Base-by-base conservation (phyloP, 2,797 vertebrate genomes). In the Hippocampus kuda region DNA sequence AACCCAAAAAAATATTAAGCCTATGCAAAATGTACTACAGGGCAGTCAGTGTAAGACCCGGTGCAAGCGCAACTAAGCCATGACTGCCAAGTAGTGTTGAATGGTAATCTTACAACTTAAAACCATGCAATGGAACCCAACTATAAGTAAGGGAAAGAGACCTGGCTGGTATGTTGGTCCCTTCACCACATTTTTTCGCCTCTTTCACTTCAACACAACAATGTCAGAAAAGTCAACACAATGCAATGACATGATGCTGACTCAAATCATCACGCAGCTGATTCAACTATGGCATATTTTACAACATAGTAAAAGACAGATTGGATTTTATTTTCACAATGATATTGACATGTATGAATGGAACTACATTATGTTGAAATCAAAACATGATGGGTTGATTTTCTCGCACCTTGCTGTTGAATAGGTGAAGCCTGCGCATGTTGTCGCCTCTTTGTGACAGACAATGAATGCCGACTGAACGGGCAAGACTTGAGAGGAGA, bases 401-500 rank as follows among this genome's bases (percentile, higher is more conserved):
- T 64, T 64, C 56, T 24, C 22, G 20, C 20, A 22, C 6, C 6
- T 34, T n/a, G 3, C 27, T 66, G 10, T 66, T 66, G 48, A 53
- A 24, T 30, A 67, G 65, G 8, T n/a, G 65, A 67, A 11, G 18
- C 65, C 11, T n/a, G 49, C 1, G 73, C 15, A 46, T 15, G 42
- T 15, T 27, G 63, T 65, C 13, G 3, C 11, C n/a, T 26, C 42
- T 65, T 27, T 48, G 63, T 15, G 62, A 64, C 22, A 24, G 41
- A 65, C 26, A 26, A n/a, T 13, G 11, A 42, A 42, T 63, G 42
- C n/a, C n/a, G 41, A 24, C 8, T 15, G 10, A 56, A 54, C 5
- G 51, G 18, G 38, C 48, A 67, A 53, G 49, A 67, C 38, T 53
- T 41, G 49, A 56, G 77, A 22, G 83, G 78, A 66, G 87, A 87